phyloP scores from a whole-genome alignment of 2,113 vertebrate species.

The Sarotherodon lohbergeri region DNA sequence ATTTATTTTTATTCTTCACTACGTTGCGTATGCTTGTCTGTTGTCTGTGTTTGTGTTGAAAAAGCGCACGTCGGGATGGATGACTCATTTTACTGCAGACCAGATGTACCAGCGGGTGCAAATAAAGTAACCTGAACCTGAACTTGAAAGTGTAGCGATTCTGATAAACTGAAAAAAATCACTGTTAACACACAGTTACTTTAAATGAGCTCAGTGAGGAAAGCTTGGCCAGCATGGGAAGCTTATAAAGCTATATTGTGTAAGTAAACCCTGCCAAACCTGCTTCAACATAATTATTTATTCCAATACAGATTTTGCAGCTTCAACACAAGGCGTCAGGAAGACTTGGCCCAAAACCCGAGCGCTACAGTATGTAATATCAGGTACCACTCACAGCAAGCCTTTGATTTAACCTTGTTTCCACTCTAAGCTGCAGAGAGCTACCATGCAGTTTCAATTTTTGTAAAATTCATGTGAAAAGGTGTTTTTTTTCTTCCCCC shows the following conservation, averaged over 20 bases:
- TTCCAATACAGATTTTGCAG: background rate
- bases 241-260: background rate
- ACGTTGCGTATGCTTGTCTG: background rate
- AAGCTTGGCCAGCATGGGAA: constrained; percentile 15
- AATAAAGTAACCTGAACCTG: background rate
- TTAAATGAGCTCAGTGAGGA: background rate
- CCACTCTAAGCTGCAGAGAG: background rate
- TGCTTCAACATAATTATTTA: background rate
- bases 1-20: background rate
- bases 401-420: background rate
- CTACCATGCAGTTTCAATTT: background rate
- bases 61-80: background rate
- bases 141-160: background rate
- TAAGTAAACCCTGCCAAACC: background rate
- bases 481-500: background rate
- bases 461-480: background rate
- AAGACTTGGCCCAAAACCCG: background rate
- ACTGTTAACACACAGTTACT: background rate
- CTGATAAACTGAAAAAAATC: background rate
- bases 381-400: background rate
- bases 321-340: background rate
- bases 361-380: background rate
- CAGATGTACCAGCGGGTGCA: background rate
- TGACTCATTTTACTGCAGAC: background rate
- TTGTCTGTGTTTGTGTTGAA: background rate